A percentile compares a stretch with the other conserved stretches of the same genome.
phyloP scores from a whole-genome alignment of 2,113 vertebrate species.

The Mellivora capensis region DNA sequence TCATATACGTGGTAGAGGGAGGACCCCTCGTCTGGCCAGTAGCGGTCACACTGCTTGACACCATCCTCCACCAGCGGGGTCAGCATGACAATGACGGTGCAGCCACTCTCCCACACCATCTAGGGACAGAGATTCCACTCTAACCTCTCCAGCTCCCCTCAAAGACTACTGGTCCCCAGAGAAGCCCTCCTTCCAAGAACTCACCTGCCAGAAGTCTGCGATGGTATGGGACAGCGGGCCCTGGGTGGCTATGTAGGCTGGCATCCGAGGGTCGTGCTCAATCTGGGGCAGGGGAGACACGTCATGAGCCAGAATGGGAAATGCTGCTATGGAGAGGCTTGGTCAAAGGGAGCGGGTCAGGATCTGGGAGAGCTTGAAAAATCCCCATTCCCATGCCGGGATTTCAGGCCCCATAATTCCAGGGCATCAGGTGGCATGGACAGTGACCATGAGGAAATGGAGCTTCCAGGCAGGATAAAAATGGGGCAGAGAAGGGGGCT shows the following conservation, averaged over 20 bases:
- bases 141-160: background rate
- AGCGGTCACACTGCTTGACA: conserved; percentile 95
- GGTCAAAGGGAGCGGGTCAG: background rate
- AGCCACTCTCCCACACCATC: conserved; percentile 99
- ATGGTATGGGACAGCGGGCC: conserved; percentile 95
- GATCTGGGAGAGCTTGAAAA: background rate
- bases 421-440: background rate
- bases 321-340: background rate
- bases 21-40: conserved; percentile 98
- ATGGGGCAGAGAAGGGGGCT: background rate
- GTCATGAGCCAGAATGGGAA: background rate
- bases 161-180: background rate
- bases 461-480: background rate
- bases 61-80: conserved; percentile 94
- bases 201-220: conserved; percentile 98
- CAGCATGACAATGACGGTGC: conserved; percentile 98
- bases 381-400: background rate
- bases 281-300: conserved; percentile 81
- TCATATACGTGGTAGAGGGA: conserved; percentile 98
- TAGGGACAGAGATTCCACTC: conserved; percentile 64
- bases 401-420: background rate
- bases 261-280: conserved; percentile 97
- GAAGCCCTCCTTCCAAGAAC: background rate
- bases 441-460: background rate
- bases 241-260: conserved; percentile 96